Evolutionary conservation across 2,113 vertebrate genomes (phyloP).

Genomic region (Anser brachyrhynchus): DNA sequence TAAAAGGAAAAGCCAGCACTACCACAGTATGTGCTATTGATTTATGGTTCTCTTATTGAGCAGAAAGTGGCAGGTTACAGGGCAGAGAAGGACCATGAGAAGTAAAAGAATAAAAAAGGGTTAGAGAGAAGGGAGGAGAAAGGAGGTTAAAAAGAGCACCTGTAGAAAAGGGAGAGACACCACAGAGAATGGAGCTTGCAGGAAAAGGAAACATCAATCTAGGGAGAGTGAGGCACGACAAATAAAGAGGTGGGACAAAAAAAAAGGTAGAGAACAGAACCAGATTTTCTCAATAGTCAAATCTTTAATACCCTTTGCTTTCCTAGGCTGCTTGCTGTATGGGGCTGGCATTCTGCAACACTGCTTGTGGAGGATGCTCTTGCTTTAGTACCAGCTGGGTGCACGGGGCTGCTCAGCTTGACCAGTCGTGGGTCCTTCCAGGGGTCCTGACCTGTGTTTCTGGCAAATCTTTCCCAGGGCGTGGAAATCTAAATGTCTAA

Average conservation of each 20-base stretch:
- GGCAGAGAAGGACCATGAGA: neutral
- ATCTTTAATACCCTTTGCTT: neutral
- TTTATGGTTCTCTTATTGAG: neutral
- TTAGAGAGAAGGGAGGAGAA: neutral
- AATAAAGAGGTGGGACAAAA: neutral
- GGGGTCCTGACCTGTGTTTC: neutral
- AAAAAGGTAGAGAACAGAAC: neutral
- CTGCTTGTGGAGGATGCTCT: neutral
- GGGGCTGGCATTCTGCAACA: neutral
- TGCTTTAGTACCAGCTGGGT: accelerated
- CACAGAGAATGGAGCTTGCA: neutral
- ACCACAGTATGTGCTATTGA: neutral
- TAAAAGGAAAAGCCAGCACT: neutral
- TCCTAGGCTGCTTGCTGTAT: neutral
- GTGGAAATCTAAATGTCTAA: neutral
- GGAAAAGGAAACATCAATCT: neutral
- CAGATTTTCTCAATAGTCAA: neutral
- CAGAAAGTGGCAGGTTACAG: neutral
- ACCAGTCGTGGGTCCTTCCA: accelerated
- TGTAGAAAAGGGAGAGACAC: neutral
- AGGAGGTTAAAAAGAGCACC: neutral
- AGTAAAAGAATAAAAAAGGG: neutral
- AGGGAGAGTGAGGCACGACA: neutral
- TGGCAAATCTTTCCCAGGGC: neutral
- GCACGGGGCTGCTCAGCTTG: neutral